Evolutionary conservation across 1,140 invertebrate species (phyloP), one percentile per base, ranked within the genome.

Genomic region (Orussus abietinus): DNA sequence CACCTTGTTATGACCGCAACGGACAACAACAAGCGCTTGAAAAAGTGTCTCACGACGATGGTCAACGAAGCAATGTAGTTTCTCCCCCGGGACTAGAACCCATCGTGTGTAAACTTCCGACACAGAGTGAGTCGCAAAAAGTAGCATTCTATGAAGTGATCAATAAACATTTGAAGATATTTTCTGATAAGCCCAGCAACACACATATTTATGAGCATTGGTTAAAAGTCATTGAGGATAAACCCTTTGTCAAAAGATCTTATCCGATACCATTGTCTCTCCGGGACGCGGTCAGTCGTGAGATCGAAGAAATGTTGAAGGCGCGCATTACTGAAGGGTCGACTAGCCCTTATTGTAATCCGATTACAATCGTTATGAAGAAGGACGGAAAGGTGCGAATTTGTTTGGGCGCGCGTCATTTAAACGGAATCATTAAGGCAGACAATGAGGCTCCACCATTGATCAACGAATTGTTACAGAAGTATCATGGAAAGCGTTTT

Each of bases 391-490:
- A 49, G 3, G 43, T 66, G 1, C 42, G 62, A 19, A 30, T 67
- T n/a, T 55, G 59, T 18, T 38, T 69, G 29, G 60, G 65, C 48
- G 62, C 57, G 0, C 30, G 62, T 10, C 43, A 48, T 22, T 42
- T 65, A 11, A 66, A 66, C 38, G 33, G 33, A 6, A 31, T 26
- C 2, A 66, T 65, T 42, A 12, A 52, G 7, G 15, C 49, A 1
- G 58, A 64, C 14, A 33, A 49, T 1, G 61, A 62, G 31, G 26
- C 38, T 13, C 57, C 64, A 2, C 41, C 52, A 1, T 12, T 45
- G 21, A 51, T 51, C 13, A 35, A 54, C n/a, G 58, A 59, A 33
- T 32, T 65, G 1, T 20, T 65, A n/a, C 52, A 53, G 30, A 37
- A 37, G 5, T 58, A 51, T 45, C 13, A 49, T 21, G 42, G 42